Conservation (phyloP, 2,888 invertebrate genomes). For the Lochmaea capreae region DNA sequence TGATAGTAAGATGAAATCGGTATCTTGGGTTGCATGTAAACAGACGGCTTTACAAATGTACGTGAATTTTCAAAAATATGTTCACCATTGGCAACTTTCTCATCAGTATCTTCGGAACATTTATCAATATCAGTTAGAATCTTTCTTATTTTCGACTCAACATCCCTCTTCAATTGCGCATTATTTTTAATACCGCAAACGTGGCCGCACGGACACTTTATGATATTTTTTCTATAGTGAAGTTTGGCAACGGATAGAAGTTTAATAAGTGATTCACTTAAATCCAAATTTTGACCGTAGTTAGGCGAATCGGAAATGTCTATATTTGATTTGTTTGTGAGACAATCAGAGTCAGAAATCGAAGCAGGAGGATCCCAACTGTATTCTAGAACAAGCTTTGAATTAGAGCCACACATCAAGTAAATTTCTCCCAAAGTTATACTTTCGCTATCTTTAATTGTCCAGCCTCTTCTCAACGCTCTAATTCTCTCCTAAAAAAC, state of each 20-base stretch:
- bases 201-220: slow-evolving; percentile 71
- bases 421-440: slow-evolving; percentile 91
- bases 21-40: slow-evolving; percentile 44
- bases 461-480: slow-evolving; percentile 81
- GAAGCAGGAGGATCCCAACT: slow-evolving; percentile 74
- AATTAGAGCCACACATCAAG: slow-evolving; percentile 84
- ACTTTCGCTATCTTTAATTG: slow-evolving; percentile 77
- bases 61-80: slow-evolving; percentile 38
- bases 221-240: slow-evolving; percentile 61
- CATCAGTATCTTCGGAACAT: slow-evolving; percentile 41
- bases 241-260: slow-evolving; percentile 70
- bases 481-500: slow-evolving; percentile 51
- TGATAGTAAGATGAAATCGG: slow-evolving; percentile 38
- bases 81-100: slow-evolving; percentile 38
- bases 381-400: slow-evolving; percentile 81
- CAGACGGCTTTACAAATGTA: slow-evolving; percentile 36
- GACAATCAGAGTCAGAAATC: slow-evolving; percentile 22
- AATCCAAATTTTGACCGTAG: slow-evolving; percentile 38
- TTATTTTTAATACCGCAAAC: slow-evolving; percentile 63
- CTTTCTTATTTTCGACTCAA: slow-evolving; percentile 47
- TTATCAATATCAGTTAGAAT: slow-evolving; percentile 45
- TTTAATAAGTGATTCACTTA: slow-evolving; percentile 66
- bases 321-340: slow-evolving; percentile 11
- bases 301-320: slow-evolving; percentile 11
- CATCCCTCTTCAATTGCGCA: slow-evolving; percentile 46